Conservation (phyloP, 1,140 invertebrate genomes). For the Megalopta genalis region DNA sequence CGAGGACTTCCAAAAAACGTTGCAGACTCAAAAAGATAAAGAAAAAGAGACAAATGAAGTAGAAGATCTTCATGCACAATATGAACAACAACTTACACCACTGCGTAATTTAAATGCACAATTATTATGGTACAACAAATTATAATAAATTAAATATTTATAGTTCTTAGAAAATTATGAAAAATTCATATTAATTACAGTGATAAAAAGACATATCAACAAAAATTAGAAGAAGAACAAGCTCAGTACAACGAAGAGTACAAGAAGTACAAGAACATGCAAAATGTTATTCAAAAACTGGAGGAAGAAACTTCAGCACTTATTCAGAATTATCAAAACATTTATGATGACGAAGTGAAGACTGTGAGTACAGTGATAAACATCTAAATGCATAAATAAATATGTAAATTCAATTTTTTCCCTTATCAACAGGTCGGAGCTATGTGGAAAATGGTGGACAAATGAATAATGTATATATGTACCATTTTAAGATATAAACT, state of each 20-base stretch:
- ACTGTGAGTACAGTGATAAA: slow-evolving; percentile 42
- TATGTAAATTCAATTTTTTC: slow-evolving; percentile 22
- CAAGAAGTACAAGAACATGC: slow-evolving; percentile 17
- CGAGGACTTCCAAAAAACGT: slow-evolving; percentile 24
- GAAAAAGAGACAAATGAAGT: slow-evolving; percentile 21
- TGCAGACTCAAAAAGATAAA: slow-evolving; percentile 43
- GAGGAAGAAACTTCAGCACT: slow-evolving; percentile 38
- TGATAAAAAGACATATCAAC: slow-evolving; percentile 44
- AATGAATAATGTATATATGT: background rate
- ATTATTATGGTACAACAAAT: slow-evolving; percentile 44
- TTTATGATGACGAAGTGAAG: slow-evolving; percentile 49
- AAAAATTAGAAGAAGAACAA: slow-evolving; percentile 39
- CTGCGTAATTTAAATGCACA: slow-evolving; percentile 17
- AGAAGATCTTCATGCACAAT: slow-evolving; percentile 13
- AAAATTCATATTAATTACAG: slow-evolving; percentile 24
- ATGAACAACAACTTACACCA: slow-evolving; percentile 30
- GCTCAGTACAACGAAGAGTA: slow-evolving; percentile 15
- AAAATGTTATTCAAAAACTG: slow-evolving; percentile 25
- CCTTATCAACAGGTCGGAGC: slow-evolving; percentile 44
- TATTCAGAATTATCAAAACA: slow-evolving; percentile 33
- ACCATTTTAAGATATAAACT: background rate
- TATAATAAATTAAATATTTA: background rate
- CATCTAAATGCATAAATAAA: background rate
- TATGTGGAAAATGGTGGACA: slow-evolving; percentile 14
- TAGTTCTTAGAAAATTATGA: background rate